Conservation (phyloP, 1,140 invertebrate genomes). For the Bombus polaris region DNA sequence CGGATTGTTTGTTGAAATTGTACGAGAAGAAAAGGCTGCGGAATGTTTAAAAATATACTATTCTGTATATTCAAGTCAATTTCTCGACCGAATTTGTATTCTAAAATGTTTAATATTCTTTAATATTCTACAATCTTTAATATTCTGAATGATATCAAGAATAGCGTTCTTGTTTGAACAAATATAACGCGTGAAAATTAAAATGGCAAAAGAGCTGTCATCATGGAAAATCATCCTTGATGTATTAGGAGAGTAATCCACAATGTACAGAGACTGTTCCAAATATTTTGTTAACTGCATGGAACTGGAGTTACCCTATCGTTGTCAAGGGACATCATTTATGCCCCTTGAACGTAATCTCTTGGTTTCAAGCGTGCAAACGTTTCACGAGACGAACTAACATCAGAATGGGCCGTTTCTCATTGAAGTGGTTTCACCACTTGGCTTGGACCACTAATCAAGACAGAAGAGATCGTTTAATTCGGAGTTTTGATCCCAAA, state of each 20-base stretch:
- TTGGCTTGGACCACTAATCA: neutral
- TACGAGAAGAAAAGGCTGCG: no score
- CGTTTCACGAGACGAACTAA: neutral
- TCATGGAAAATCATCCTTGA: neutral
- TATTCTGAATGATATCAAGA: neutral
- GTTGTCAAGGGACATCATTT: conserved; percentile 13
- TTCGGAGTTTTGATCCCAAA: neutral
- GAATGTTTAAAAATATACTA: no score
- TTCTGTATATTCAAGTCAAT: no score
- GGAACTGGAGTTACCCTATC: neutral
- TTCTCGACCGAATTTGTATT: no score
- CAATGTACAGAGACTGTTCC: no score
- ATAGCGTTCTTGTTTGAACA: neutral
- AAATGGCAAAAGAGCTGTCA: no score
- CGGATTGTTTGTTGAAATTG: neutral
- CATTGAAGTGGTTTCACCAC: neutral
- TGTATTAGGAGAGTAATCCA: neutral
- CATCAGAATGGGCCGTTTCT: no score
- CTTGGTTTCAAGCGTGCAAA: neutral
- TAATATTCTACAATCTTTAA: no score
- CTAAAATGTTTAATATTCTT: no score
- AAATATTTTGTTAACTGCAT: conserved; percentile 9
- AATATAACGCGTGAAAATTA: neutral
- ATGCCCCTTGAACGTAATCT: neutral
- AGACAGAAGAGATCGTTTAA: conserved; percentile 13